Evolutionary conservation across 2,797 vertebrate species (phyloP).

Genomic region (Lutjanus campechanus): DNA sequence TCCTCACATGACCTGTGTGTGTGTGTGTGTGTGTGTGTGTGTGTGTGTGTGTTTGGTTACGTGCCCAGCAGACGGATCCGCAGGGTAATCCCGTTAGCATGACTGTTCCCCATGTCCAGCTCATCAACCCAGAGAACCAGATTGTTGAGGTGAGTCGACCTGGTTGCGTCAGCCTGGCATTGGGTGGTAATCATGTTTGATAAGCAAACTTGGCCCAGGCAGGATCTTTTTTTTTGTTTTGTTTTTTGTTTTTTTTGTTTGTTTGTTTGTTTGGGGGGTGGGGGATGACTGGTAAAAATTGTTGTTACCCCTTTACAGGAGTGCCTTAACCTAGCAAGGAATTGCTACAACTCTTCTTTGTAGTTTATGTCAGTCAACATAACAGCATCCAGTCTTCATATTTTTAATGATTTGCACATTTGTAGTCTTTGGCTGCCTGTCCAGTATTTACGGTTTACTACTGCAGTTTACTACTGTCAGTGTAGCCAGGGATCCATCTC

Average conservation of each 20-base stretch:
- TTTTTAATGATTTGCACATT: neutral
- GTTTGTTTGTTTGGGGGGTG: too few species aligned
- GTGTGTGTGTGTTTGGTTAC: conserved; percentile 30
- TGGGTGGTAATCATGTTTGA: neutral
- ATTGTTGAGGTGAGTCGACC: conserved; percentile 94
- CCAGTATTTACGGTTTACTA: neutral
- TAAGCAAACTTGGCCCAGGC: neutral
- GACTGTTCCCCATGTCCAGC: conserved; percentile 97
- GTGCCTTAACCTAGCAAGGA: neutral
- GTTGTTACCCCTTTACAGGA: neutral
- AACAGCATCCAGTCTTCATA: neutral
- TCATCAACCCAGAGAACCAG: conserved; percentile 99
- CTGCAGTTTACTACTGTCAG: conserved; percentile 23
- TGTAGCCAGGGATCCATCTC: conserved; percentile 7
- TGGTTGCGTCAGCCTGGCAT: conserved; percentile 11
- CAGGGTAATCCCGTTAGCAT: conserved; percentile 92
- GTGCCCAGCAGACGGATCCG: conserved; percentile 88
- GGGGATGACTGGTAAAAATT: neutral
- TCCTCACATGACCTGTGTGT: conserved; percentile 57
- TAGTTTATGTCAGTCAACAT: neutral
- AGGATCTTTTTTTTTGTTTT: neutral
- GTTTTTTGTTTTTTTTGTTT: too few species aligned
- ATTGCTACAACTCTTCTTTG: too few species aligned
- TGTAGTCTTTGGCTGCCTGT: conserved; percentile 2
- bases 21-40: conserved; percentile 38